Evolutionary conservation across 1,140 invertebrate species (phyloP).

Genomic region (Cherax quadricarinatus): DNA sequence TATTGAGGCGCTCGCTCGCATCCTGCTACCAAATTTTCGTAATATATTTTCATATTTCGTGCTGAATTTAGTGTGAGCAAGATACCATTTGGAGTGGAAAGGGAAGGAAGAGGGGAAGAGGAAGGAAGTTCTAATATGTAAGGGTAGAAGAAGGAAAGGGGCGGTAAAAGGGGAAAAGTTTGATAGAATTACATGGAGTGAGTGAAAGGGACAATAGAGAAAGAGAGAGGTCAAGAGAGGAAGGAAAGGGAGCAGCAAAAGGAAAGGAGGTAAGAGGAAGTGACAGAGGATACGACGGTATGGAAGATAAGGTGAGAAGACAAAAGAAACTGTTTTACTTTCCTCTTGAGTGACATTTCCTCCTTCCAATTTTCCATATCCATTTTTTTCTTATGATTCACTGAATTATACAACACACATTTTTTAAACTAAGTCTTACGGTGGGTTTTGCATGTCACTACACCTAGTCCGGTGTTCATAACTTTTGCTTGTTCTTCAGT

Average conservation of each 20-base stretch:
- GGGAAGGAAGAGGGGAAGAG: neutral
- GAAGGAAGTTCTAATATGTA: too few relatives aligned
- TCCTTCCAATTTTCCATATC: too few relatives aligned
- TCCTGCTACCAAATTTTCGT: too few relatives aligned
- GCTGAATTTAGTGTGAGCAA: neutral
- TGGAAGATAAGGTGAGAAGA: neutral
- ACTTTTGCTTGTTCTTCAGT: too few relatives aligned
- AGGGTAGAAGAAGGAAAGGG: neutral
- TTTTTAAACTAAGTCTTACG: too few relatives aligned
- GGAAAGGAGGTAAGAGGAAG: neutral
- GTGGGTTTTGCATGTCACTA: too few relatives aligned
- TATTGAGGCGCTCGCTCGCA: neutral
- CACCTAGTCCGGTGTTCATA: too few relatives aligned
- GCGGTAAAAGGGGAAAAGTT: neutral
- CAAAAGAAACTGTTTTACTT: neutral
- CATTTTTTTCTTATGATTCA: too few relatives aligned
- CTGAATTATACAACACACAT: too few relatives aligned
- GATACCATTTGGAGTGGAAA: too few relatives aligned
- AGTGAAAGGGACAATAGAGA: neutral
- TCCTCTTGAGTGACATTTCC: too few relatives aligned
- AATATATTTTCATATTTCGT: neutral
- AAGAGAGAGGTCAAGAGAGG: neutral
- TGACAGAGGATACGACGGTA: neutral
- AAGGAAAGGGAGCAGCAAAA: neutral
- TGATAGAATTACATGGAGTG: neutral